Evolutionary conservation across 37 sponge, comb jelly and placozoan genomes (phyloP), one percentile per base, ranked within the genome.

Genomic region (Spongilla lacustris): DNA sequence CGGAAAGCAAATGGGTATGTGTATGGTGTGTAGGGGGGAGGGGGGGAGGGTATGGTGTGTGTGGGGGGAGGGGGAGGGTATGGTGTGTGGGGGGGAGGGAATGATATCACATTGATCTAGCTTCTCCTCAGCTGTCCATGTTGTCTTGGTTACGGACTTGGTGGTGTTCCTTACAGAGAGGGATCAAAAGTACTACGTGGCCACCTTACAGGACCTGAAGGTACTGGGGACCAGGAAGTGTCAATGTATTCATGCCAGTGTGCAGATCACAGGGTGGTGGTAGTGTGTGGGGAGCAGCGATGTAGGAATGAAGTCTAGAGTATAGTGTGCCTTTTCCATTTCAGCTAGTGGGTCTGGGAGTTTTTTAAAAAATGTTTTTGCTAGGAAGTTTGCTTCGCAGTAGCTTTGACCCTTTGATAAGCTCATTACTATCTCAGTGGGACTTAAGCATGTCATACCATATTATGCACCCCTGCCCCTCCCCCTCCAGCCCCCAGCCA

Each of bases 91-190:
- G 41, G 3, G 6, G 41, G 6, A 41, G 41, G 41, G 6, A 41
- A 69, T 28, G 25, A 50, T 48, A 19, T 74, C 33, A 83, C 36
- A 38, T 46, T n/a, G 26, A 50, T 46, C 9, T 46, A 13, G 14
- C 5, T 49, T 6, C 50, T 23, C 11, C 71, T 8, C 66, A 91
- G 94, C 81, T 81, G 91, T 90, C 12, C 79, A 84, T 28, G 68
- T 94, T 2, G 89, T 94, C n/a, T 84, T 94, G 50, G 89, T 94
- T 30, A 94, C 94, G 13, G 94, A 94, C 78, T 49, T 90, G 19
- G 58, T 94, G 48, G 85, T 89, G 35, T 36, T 94, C 58, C 82
- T 94, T 36, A 83, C 83, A 14, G 91, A 94, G 30, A 81, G 82
- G 77, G 91, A 94, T 50, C 91, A 91, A 84, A 91, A 91, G 37